Base-by-base conservation (phyloP, 2,113 vertebrate species). In the Takifugu flavidus region DNA sequence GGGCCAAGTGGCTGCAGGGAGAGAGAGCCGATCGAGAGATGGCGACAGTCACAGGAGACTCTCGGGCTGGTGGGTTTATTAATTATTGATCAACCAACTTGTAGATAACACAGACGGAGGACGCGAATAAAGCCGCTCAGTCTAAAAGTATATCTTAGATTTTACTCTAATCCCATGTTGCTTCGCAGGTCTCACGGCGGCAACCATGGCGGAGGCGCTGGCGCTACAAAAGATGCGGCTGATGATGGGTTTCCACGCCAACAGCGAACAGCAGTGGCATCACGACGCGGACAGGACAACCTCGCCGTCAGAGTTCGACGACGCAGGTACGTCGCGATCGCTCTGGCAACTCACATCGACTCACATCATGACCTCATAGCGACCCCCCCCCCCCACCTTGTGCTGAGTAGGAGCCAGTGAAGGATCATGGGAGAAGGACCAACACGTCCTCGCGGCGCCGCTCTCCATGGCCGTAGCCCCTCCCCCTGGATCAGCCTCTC, bases 221-320 rank as follows among this genome's bases (percentile, higher is more conserved):
- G 96, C 95, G 72, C 82, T 96, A 2, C 94, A 96, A 87, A 96
- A 96, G 55, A 93, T 97, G 92, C 95, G 94, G 58, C 89, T 96
- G 49, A 92, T 95, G 89, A 93, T 97, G 91, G 34, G 67, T 74
- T 77, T 77, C 73, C 80, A 82, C 13, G 0, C 63, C 53, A 95
- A 93, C 64, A 92, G 83, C 60, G 88, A 94, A n/a, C 94, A 94
- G 42, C 71, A 89, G 89, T 56, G 91, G 89, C 72, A 93, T 85
- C 92, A 94, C 69, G 93, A 93, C 20, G 90, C 91, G 25, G 90
- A 88, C 0, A 94, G 95, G 13, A 28, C 50, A 1, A 14, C 25
- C 25, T 52, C 25, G 26, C 50, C 50, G 78, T 94, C 93, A 0
- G 95, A 95, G 68, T 92, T 93, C 3, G 92, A 95, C 11, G 92